Percentiles rank a stretch among this genome's conserved stretches.
phyloP scores from a whole-genome alignment of 1,140 invertebrate genomes.

The Brachionus calyciflorus region DNA sequence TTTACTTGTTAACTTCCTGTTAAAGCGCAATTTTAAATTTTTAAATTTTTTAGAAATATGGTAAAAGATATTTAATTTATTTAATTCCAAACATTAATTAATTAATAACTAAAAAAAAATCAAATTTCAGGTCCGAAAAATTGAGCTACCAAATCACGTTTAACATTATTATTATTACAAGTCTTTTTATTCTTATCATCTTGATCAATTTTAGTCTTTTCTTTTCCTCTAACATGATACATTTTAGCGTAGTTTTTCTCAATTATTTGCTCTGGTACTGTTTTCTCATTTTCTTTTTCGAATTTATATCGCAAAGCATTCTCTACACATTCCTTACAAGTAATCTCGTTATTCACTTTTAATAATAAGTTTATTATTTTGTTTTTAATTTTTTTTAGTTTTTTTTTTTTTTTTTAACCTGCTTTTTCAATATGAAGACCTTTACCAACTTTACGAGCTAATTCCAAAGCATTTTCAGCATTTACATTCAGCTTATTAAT shows the following conservation, averaged over 20 bases:
- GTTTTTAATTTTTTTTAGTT: background rate
- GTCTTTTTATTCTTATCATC: background rate
- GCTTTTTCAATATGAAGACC: conserved; percentile 25
- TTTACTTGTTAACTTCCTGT: no score
- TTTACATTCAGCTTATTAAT: background rate
- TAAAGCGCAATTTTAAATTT: no score
- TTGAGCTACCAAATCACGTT: conserved; percentile 34
- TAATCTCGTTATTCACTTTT: conserved; percentile 22
- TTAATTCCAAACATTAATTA: no score
- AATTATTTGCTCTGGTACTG: background rate
- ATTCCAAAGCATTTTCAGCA: background rate
- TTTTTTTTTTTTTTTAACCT: background rate
- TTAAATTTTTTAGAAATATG: no score
- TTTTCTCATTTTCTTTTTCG: conserved; percentile 30
- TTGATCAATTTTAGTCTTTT: background rate
- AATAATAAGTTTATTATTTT: background rate
- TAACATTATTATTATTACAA: background rate
- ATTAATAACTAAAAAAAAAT: no score
- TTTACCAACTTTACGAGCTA: conserved; percentile 7
- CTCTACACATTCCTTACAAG: conserved; percentile 11
- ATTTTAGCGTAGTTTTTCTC: conserved; percentile 26
- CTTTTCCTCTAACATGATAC: background rate
- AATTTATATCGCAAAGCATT: background rate
- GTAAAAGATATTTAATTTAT: no score
- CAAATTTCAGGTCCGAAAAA: conserved; percentile 41